Conservation (phyloP, 2,888 invertebrate species). For the Blastobasis adustella region DNA sequence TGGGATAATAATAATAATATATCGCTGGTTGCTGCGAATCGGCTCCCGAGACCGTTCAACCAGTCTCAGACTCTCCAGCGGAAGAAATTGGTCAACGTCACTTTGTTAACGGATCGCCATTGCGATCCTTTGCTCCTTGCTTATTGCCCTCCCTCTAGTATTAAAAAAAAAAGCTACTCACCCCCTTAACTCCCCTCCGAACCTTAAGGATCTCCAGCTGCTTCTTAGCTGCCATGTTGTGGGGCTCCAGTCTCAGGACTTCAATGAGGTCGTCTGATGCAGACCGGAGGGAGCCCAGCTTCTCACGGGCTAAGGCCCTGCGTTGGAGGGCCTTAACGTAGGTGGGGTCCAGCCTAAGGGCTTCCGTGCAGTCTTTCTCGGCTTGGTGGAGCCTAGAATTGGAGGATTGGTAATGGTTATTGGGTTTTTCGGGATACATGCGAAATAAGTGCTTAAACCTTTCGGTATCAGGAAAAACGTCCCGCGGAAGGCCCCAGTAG, state of each 20-base stretch:
- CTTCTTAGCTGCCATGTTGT: constrained; percentile 80
- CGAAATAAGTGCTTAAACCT: no score
- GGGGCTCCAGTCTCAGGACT: constrained; percentile 85
- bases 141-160: no score
- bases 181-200: constrained; percentile 67
- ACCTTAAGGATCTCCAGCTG: constrained; percentile 75
- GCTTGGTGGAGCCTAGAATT: constrained; percentile 77
- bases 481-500: no score
- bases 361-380: constrained; percentile 86
- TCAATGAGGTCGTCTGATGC: constrained; percentile 83
- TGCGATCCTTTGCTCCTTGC: no score
- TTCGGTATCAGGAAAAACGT: no score
- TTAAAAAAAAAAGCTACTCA: constrained; percentile 28
- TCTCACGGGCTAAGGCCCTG: constrained; percentile 84
- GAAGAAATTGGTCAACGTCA: no score
- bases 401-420: neutral
- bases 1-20: no score
- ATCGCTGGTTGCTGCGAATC: no score
- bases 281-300: constrained; percentile 79
- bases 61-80: no score
- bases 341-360: constrained; percentile 83
- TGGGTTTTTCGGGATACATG: no score
- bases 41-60: no score
- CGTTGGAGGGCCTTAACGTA: constrained; percentile 91
- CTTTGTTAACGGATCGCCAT: no score